Base-by-base conservation (phyloP, 2,888 invertebrate genomes). In the Drosophila neonasuta region DNA sequence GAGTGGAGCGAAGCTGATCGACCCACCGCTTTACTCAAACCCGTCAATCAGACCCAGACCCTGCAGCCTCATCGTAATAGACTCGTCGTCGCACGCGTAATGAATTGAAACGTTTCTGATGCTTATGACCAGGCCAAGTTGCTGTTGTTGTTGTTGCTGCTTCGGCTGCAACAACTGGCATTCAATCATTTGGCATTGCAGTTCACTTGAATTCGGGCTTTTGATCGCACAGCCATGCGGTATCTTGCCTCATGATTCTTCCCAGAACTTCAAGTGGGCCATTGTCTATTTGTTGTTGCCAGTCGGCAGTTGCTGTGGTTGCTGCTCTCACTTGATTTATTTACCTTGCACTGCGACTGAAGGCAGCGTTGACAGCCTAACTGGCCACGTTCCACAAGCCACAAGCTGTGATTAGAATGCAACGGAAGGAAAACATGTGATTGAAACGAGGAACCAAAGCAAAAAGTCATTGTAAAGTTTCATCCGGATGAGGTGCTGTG, bases 11-110 rank as follows among this genome's bases (percentile, higher is more conserved):
- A 15, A 41, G 51, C 49, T 42, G 48, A 54, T 48, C 39, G 52
- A 15, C 54, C 36, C 36, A 13, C 36, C 36, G 39, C 39, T 41
- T 41, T 41, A 15, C 39, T 41, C 39, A 41, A 51, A 63, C 44
- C 68, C 73, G 69, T 74, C 74, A 74, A 77, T 77, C 74, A 24
- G 46, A 56, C 41, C 13, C 65, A 39, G 45, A 46, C 49, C 11
- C 56, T 60, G 39, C 44, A 58, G 54, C 36, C 49, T 48, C 54
- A 42, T 57, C 60, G 69, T 81, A 81, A 81, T 86, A 81, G 81
- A 81, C 85, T 81, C 85, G 81, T 87, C 86, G 87, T 85, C 86
- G 81, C 87, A 74, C 77, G 82, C 87, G 83, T 81, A 85, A 82
- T 87, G 87, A 87, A 81, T 87, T 81, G 81, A 81, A 81, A 79